Conservation (phyloP, 2,797 vertebrate species). For the Cryptoblepharus egeriae region DNA sequence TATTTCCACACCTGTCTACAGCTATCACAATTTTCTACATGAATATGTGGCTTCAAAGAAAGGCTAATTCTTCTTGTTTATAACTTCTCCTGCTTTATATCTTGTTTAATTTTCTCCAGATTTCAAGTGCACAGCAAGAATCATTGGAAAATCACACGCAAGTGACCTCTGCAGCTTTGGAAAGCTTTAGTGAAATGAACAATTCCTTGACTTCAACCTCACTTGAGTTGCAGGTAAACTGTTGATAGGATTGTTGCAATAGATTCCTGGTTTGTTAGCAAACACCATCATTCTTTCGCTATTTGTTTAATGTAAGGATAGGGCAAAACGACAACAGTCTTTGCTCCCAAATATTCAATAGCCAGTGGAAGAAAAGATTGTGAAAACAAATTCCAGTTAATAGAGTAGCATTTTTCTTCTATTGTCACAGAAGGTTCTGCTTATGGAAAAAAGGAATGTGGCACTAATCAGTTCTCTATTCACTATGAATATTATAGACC, state of each 20-base stretch:
- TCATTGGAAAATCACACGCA: slow-evolving; percentile 89
- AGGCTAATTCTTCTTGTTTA: background rate
- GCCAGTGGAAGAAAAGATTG: slow-evolving; percentile 26
- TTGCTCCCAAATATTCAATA: slow-evolving; percentile 15
- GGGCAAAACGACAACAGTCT: slow-evolving; percentile 19
- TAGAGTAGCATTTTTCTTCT: slow-evolving; percentile 1
- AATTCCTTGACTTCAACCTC: slow-evolving; percentile 88
- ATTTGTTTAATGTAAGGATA: slow-evolving; percentile 39
- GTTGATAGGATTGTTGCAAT: slow-evolving; percentile 51
- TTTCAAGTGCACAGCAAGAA: slow-evolving; percentile 83
- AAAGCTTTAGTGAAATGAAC: slow-evolving; percentile 92
- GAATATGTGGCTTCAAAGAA: background rate
- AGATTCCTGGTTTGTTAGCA: slow-evolving; percentile 16
- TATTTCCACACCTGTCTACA: background rate
- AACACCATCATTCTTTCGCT: slow-evolving; percentile 31
- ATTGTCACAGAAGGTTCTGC: slow-evolving; percentile 9
- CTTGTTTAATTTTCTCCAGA: slow-evolving; percentile 68
- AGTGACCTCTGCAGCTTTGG: slow-evolving; percentile 87
- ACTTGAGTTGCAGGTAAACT: slow-evolving; percentile 88
- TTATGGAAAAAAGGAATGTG: background rate
- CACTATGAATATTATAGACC: background rate
- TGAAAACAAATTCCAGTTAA: background rate
- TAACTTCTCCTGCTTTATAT: too few relatives aligned
- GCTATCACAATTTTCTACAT: background rate
- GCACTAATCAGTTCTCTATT: background rate